Conservation (phyloP, 1,140 invertebrate genomes). For the Aphidius ervi region DNA sequence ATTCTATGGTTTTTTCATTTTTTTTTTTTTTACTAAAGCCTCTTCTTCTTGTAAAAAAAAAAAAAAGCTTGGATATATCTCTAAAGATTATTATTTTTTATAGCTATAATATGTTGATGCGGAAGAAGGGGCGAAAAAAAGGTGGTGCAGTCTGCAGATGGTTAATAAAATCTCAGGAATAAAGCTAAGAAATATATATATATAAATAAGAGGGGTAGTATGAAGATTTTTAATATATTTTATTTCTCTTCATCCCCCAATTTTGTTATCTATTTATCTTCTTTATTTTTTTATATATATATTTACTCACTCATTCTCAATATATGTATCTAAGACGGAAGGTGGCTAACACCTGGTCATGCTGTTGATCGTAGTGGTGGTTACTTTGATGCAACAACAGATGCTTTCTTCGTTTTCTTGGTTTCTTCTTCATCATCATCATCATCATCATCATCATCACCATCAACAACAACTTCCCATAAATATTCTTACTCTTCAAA, state of each 20-base stretch:
- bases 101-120: too few relatives aligned
- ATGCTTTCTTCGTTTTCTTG: slow-evolving; percentile 23
- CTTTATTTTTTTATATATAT: too few relatives aligned
- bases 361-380: slow-evolving; percentile 16
- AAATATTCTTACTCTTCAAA: slow-evolving; percentile 26
- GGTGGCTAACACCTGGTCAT: slow-evolving; percentile 49
- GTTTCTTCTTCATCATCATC: slow-evolving; percentile 11
- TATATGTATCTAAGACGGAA: slow-evolving; percentile 36
- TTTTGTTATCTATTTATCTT: background rate
- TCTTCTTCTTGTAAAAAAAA: too few relatives aligned
- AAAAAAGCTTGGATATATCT: too few relatives aligned
- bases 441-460: background rate
- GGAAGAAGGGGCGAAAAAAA: slow-evolving; percentile 11
- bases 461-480: too few relatives aligned
- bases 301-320: background rate
- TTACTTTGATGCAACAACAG: slow-evolving; percentile 28
- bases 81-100: slow-evolving; percentile 6
- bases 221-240: slow-evolving; percentile 25
- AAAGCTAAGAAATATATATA: slow-evolving; percentile 17
- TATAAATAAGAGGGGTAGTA: slow-evolving; percentile 19
- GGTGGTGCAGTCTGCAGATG: slow-evolving; percentile 42
- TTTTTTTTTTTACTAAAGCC: too few relatives aligned
- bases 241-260: slow-evolving; percentile 26
- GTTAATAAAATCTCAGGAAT: slow-evolving; percentile 49
- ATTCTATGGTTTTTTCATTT: too few relatives aligned